These are phyloP conservation scores for Nomada ferruginata DNA, from an alignment of 2,888 invertebrate genomes.

Conservation along the genomic window DNA sequence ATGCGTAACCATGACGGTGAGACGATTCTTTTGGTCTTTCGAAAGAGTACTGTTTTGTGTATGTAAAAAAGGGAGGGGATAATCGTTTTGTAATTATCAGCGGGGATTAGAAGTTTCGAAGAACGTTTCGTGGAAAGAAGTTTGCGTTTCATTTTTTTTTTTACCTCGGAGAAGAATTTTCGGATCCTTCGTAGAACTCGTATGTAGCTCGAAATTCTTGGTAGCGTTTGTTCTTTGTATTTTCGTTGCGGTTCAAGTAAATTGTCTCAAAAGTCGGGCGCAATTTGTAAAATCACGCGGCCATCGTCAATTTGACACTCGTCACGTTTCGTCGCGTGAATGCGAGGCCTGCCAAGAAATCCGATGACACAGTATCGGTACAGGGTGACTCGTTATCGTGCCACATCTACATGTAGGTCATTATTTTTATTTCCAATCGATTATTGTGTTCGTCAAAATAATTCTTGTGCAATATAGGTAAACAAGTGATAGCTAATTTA, in stretches of 20 bases:
- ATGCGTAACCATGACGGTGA: no score
- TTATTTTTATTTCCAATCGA: constrained; percentile 46
- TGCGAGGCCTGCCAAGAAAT: constrained; percentile 54
- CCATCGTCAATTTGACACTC: constrained; percentile 49
- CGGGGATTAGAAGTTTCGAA: no score
- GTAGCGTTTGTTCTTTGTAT: not conserved
- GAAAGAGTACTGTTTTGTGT: no score
- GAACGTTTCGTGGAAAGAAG: no score
- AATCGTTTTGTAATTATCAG: no score
- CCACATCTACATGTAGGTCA: constrained; percentile 39
- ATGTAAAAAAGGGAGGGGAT: no score
- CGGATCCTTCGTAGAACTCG: no score
- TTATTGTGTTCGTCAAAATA: constrained; percentile 29
- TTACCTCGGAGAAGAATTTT: no score
- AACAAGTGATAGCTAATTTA: constrained; percentile 1
- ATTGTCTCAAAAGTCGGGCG: not conserved
- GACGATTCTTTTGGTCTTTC: no score
- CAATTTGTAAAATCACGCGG: constrained; percentile 53
- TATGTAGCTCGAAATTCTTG: no score
- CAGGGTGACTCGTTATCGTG: constrained; percentile 24
- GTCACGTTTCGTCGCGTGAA: constrained; percentile 56
- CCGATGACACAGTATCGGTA: constrained; percentile 53
- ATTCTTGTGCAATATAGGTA: constrained; percentile 7
- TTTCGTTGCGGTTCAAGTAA: constrained; percentile 2
- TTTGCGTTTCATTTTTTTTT: no score